Evolutionary conservation across 1,140 invertebrate genomes (phyloP).

Genomic region (Aphaenogaster rudis): DNA sequence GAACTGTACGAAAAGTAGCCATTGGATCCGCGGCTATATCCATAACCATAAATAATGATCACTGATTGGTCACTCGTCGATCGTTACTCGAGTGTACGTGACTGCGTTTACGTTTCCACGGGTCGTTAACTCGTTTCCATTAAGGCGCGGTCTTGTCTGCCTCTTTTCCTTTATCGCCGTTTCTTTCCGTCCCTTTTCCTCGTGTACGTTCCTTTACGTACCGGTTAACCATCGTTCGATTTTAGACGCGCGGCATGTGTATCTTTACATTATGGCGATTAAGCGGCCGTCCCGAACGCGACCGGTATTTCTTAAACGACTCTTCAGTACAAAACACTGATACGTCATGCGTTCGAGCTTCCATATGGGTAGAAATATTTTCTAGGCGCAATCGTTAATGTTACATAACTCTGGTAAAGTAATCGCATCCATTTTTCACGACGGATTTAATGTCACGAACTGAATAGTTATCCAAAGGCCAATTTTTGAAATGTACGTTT

Average conservation of each 20-base stretch:
- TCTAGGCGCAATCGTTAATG: background rate
- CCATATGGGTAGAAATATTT: background rate
- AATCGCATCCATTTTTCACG: background rate
- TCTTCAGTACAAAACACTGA: conserved; percentile 21
- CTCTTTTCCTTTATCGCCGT: conserved; percentile 66
- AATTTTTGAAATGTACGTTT: background rate
- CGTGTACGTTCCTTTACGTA: background rate
- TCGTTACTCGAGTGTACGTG: conserved; percentile 83
- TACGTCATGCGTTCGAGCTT: background rate
- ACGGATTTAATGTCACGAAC: background rate
- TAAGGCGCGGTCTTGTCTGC: conserved; percentile 80
- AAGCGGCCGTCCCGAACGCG: background rate
- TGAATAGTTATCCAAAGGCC: background rate
- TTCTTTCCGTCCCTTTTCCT: conserved; percentile 53
- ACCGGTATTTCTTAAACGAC: background rate
- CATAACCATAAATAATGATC: conserved; percentile 81
- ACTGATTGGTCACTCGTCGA: conserved; percentile 84
- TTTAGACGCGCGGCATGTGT: background rate
- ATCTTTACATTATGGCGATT: conserved; percentile 17
- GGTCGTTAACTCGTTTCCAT: conserved; percentile 85
- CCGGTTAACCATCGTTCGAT: background rate
- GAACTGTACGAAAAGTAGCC: conserved; percentile 71
- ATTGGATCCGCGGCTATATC: conserved; percentile 61
- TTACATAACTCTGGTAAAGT: background rate
- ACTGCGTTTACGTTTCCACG: conserved; percentile 84